These are phyloP conservation scores for Polydrusus cervinus DNA, from an alignment of 2,888 invertebrate genomes.

Conservation along the genomic window DNA sequence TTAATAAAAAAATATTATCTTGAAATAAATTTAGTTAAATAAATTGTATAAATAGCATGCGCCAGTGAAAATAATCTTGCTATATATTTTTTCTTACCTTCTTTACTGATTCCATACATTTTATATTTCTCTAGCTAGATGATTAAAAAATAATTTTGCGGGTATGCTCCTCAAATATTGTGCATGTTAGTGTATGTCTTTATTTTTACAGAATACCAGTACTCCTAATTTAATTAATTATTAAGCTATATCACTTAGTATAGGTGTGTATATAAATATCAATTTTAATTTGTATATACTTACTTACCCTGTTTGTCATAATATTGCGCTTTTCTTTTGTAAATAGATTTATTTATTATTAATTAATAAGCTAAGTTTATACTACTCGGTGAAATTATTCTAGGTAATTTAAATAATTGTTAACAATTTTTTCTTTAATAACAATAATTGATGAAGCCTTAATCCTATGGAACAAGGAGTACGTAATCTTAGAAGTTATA, in stretches of 20 bases:
- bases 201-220: constrained; percentile 49
- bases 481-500: no score
- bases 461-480: no score
- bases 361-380: constrained; percentile 33
- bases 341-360: constrained; percentile 53
- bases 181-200: constrained; percentile 52
- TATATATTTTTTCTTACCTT: no score
- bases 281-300: constrained; percentile 50
- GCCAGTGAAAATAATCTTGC: no score
- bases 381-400: constrained; percentile 11
- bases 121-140: no score
- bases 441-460: neutral
- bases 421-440: neutral
- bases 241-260: constrained; percentile 47
- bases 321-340: constrained; percentile 50
- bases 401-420: constrained; percentile 3
- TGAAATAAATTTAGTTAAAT: no score
- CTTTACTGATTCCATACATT: no score
- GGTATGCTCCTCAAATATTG: constrained; percentile 6
- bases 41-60: no score
- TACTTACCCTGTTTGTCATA: constrained; percentile 37
- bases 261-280: constrained; percentile 45
- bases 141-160: no score
- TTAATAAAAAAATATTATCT: no score
- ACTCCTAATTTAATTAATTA: constrained; percentile 38